A percentile compares a stretch with the other conserved stretches of the same genome.
phyloP scores from a whole-genome alignment of 1,140 invertebrate species.

The Trachymyrmex septentrionalis region DNA sequence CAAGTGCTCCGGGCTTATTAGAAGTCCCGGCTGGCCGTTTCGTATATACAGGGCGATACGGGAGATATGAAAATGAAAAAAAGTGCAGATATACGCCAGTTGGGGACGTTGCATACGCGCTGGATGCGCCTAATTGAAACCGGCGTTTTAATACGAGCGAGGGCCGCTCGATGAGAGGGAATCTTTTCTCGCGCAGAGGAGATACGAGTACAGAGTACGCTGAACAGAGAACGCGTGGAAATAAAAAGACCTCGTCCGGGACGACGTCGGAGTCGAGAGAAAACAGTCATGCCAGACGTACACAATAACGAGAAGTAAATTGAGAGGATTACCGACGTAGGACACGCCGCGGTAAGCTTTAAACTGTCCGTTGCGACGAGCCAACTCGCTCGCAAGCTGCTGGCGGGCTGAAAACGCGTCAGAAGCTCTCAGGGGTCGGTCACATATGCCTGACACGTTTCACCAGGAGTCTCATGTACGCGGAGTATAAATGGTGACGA shows the following conservation, averaged over 20 bases:
- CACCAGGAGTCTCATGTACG: conserved; percentile 11
- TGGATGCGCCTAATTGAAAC: conserved; percentile 54
- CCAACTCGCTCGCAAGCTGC: background rate
- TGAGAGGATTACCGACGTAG: conserved; percentile 43
- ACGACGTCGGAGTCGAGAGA: background rate
- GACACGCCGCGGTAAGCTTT: conserved; percentile 39
- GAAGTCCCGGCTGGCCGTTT: conserved; percentile 31
- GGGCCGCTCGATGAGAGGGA: background rate
- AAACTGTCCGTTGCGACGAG: conserved; percentile 24
- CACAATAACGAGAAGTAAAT: conserved; percentile 46
- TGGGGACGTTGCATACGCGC: conserved; percentile 17
- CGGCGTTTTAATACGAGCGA: conserved; percentile 32
- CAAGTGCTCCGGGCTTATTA: conserved; percentile 61
- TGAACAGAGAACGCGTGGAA: background rate
- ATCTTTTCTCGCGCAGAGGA: background rate
- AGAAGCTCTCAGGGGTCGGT: conserved; percentile 40
- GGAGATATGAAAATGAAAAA: conserved; percentile 53
- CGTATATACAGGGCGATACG: conserved; percentile 20
- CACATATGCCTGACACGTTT: conserved; percentile 55
- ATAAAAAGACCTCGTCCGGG: conserved; percentile 24
- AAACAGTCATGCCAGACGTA: background rate
- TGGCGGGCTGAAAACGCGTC: conserved; percentile 36
- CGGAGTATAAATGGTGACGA: conserved; percentile 69
- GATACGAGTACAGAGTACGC: background rate
- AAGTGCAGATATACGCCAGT: conserved; percentile 36